Percentiles rank a stretch among this genome's conserved stretches.
phyloP scores from a whole-genome alignment of 2,113 vertebrate species.

The Sceloporus tristichus region DNA sequence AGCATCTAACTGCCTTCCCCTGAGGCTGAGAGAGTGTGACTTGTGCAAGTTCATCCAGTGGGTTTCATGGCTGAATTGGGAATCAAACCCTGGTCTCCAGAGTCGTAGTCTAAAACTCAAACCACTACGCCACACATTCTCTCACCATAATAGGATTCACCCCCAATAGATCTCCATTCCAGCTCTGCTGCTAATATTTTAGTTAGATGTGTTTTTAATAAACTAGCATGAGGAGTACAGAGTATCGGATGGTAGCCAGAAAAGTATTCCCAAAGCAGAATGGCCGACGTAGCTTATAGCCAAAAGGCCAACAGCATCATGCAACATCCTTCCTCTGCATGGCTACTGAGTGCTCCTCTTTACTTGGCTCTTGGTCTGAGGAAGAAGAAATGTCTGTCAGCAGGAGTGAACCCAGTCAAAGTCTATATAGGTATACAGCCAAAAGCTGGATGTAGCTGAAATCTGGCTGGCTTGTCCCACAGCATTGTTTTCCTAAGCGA shows the following conservation, averaged over 20 bases:
- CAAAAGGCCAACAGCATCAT: neutral
- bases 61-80: no score
- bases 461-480: neutral
- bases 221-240: neutral
- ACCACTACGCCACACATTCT: no score
- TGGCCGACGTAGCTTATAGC: neutral
- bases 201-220: neutral
- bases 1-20: no score
- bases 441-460: neutral
- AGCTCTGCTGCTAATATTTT: neutral
- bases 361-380: neutral
- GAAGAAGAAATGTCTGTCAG: neutral
- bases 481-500: constrained; percentile 3
- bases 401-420: neutral
- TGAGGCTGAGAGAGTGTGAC: no score
- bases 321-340: neutral
- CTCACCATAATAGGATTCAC: no score
- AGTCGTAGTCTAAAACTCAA: no score
- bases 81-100: no score
- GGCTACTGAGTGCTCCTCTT: neutral
- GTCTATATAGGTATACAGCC: neutral
- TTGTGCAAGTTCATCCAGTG: no score
- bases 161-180: no score
- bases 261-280: neutral
- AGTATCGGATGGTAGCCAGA: neutral